Evolutionary conservation across 2,888 invertebrate species (phyloP).

Genomic region (Ischnura elegans): DNA sequence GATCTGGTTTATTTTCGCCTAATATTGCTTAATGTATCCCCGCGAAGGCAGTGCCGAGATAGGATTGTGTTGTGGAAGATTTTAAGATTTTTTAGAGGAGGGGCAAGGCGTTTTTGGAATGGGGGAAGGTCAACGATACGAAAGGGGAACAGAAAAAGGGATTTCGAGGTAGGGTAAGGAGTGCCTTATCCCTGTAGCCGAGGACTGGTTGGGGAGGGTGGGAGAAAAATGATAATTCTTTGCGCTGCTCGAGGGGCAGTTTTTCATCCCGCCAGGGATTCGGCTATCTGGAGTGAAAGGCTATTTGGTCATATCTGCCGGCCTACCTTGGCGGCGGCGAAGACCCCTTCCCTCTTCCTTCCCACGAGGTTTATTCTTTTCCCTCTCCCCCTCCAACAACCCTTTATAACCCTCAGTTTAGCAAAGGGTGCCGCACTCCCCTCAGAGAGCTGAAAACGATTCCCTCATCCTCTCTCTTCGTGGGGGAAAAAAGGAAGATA

Average conservation of each 20-base stretch:
- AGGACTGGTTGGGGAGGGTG: neutral
- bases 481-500: neutral
- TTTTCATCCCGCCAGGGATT: constrained; percentile 33
- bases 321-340: neutral
- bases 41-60: no score
- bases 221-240: constrained; percentile 32
- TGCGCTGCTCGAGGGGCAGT: constrained; percentile 21
- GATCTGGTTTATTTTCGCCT: no score
- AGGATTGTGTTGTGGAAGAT: no score
- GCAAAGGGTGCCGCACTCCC: neutral
- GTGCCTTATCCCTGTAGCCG: no score
- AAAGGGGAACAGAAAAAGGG: neutral
- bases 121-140: no score
- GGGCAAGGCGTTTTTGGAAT: no score
- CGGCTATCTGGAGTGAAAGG: constrained; percentile 48
- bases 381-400: neutral
- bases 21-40: no score
- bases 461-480: neutral
- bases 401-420: neutral
- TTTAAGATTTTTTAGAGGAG: no score
- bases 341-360: neutral
- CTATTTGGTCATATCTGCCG: constrained; percentile 46
- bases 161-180: no score
- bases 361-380: neutral
- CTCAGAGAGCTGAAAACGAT: neutral